Percentiles rank a stretch among this genome's conserved stretches.
phyloP scores from a whole-genome alignment of 2,797 vertebrate genomes.

The Ctenosaura bakeri region DNA sequence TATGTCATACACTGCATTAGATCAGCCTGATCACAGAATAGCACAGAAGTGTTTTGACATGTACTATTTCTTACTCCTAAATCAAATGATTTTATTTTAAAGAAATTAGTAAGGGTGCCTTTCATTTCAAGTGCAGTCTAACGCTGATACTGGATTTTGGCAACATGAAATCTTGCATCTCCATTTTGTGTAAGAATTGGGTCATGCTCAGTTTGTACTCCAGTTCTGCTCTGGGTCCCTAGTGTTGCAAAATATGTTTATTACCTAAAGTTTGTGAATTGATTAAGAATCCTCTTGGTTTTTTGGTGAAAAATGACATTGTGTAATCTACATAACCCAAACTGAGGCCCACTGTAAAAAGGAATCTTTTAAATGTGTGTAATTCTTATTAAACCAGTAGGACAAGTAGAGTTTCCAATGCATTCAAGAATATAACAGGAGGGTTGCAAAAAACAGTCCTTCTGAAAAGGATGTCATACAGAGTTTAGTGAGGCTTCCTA shows the following conservation, averaged over 20 bases:
- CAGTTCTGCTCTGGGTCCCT: conserved; percentile 7
- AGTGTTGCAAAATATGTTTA: conserved; percentile 20
- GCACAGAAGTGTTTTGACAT: not conserved
- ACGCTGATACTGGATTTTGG: conserved; percentile 5
- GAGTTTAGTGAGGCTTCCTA: not conserved
- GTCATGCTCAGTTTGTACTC: not conserved
- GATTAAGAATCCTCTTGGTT: conserved; percentile 2
- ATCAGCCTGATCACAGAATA: not conserved
- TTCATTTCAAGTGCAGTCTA: not conserved
- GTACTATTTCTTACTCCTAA: not conserved
- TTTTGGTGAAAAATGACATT: not conserved
- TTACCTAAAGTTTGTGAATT: not conserved
- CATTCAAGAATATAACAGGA: not conserved
- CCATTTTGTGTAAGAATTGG: conserved; percentile 22
- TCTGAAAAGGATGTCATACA: not conserved
- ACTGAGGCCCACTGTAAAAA: not conserved
- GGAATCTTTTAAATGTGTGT: not conserved
- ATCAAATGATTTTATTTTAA: not conserved
- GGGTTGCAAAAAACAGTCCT: not conserved
- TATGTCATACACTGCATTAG: not conserved
- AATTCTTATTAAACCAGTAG: not conserved
- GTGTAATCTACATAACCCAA: not conserved
- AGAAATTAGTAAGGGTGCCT: not conserved
- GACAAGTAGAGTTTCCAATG: not conserved
- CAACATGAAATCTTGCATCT: conserved; percentile 15